Conservation (phyloP, 2,113 vertebrate genomes). For the Cisticola juncidis region DNA sequence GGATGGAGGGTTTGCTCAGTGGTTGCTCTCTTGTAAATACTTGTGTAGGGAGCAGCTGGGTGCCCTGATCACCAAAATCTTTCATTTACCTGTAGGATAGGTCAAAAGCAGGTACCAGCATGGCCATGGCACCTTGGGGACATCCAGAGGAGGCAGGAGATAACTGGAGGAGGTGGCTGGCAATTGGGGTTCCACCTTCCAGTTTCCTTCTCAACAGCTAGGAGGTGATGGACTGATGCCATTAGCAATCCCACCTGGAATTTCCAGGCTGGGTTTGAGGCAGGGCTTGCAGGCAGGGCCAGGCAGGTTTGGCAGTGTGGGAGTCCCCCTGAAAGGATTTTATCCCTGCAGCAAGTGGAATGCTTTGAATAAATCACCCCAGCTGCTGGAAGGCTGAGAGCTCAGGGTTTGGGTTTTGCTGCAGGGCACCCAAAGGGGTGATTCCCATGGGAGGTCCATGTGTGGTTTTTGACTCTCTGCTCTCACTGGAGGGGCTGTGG, state of each 20-base stretch:
- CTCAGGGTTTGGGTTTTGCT: background rate
- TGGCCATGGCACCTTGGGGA: accelerated
- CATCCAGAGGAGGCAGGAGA: background rate
- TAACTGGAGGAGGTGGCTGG: background rate
- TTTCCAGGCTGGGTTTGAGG: background rate
- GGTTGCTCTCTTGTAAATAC: background rate
- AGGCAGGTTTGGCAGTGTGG: background rate
- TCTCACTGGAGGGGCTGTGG: accelerated
- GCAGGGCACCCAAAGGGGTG: background rate
- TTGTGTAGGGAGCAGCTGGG: background rate
- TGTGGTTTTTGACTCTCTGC: accelerated
- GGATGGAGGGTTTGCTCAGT: background rate
- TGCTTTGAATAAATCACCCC: background rate
- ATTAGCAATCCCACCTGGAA: background rate
- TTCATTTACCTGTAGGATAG: background rate
- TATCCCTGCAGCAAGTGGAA: background rate
- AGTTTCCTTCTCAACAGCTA: background rate
- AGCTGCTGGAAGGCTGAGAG: background rate
- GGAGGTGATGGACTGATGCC: background rate
- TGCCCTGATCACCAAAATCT: background rate
- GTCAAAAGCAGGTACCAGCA: background rate
- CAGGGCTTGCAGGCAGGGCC: background rate
- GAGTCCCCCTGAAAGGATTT: background rate
- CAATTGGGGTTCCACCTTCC: background rate
- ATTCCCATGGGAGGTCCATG: background rate